Percentiles rank a stretch among this genome's conserved stretches.
Evolutionary conservation across 2,113 vertebrate species (phyloP).

Genomic region (Emydura subglobosa): DNA sequence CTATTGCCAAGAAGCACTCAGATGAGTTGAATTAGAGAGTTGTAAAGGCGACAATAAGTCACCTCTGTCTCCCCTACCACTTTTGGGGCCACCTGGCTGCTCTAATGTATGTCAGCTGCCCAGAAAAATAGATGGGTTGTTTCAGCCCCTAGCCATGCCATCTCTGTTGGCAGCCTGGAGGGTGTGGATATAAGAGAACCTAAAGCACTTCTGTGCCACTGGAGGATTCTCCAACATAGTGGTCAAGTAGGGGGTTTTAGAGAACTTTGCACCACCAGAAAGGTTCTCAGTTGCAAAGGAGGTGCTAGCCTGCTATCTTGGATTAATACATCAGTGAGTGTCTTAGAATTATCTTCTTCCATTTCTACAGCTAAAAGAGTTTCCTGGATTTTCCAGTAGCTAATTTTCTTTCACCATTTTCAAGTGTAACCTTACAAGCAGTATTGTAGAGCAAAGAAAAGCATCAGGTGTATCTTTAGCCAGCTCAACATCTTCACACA

Average conservation of each 20-base stretch:
- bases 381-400: not conserved
- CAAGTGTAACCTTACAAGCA: not conserved
- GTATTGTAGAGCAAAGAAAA: not conserved
- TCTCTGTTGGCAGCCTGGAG: not conserved
- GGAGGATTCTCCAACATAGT: not conserved
- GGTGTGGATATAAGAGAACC: not conserved
- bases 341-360: not conserved
- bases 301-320: not conserved
- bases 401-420: not conserved
- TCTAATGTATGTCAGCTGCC: not conserved
- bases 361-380: not conserved
- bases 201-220: fast-evolving
- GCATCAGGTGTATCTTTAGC: not conserved
- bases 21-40: not conserved
- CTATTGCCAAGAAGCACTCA: fast-evolving
- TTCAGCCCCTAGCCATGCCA: not conserved
- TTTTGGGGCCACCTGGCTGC: not conserved
- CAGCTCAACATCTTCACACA: not conserved
- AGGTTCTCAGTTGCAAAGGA: not conserved
- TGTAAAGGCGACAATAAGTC: constrained; percentile 23
- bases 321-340: not conserved
- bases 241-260: not conserved
- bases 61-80: not conserved
- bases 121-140: not conserved
- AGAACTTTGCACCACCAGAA: not conserved